Conservation (phyloP, 2,797 vertebrate species). For the Cephalopachus bancanus region DNA sequence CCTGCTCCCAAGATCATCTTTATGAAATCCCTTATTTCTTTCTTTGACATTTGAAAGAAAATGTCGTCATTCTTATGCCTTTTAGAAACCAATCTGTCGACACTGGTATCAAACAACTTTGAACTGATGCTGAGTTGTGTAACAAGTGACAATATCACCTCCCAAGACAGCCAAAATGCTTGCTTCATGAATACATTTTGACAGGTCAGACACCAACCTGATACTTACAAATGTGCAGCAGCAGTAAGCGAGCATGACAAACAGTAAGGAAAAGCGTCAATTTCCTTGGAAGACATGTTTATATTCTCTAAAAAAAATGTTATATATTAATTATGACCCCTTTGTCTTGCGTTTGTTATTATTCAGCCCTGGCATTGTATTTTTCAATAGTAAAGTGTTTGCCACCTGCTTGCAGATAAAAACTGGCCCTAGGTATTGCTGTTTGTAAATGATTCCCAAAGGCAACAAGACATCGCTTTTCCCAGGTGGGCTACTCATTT, state of each 20-base stretch:
- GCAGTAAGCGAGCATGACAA: conserved; percentile 78
- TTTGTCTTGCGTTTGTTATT: conserved; percentile 74
- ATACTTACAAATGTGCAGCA: conserved; percentile 85
- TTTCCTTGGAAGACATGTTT: conserved; percentile 76
- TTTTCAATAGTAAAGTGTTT: conserved; percentile 81
- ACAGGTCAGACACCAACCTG: conserved; percentile 89
- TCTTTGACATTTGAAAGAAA: conserved; percentile 87
- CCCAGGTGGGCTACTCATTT: conserved; percentile 87
- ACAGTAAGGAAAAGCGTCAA: conserved; percentile 75
- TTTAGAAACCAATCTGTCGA: conserved; percentile 84
- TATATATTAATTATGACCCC: conserved; percentile 83
- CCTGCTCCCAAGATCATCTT: conserved; percentile 70
- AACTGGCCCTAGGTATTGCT: conserved; percentile 82
- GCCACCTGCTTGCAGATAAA: conserved; percentile 81
- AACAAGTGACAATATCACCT: conserved; percentile 89
- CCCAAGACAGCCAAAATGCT: conserved; percentile 86
- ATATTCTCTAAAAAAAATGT: conserved; percentile 72
- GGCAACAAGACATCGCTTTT: conserved; percentile 84
- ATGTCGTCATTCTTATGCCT: conserved; percentile 87
- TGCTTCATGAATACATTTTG: conserved; percentile 90
- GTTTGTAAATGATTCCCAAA: conserved; percentile 88
- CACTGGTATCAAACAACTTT: conserved; percentile 91
- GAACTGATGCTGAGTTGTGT: conserved; percentile 89
- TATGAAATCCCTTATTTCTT: conserved; percentile 82
- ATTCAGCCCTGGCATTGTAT: conserved; percentile 77